A percentile compares a stretch with the other conserved stretches of the same genome.
Evolutionary conservation across 2,113 vertebrate genomes (phyloP).

Genomic region (Onychorhynchus coronatus): DNA sequence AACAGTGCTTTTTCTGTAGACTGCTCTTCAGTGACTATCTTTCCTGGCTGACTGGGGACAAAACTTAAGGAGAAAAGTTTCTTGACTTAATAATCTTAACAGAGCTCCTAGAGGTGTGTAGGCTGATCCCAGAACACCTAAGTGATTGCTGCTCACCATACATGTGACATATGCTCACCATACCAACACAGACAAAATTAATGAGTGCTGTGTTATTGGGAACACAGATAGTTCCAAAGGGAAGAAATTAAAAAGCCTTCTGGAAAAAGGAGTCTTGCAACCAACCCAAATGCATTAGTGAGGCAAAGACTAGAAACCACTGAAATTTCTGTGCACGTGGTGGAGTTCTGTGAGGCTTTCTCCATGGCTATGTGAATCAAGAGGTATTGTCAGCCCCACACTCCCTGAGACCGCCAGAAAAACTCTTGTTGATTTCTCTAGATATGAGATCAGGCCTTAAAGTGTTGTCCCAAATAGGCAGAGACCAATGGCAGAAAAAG

Average conservation of each 20-base stretch:
- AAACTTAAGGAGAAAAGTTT: background rate
- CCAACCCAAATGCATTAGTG: background rate
- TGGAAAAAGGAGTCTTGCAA: background rate
- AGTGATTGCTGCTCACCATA: background rate
- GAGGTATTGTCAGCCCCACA: background rate
- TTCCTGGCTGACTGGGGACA: background rate
- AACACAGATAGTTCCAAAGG: background rate
- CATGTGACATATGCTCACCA: no score
- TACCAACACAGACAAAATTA: background rate
- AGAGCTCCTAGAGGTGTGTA: background rate
- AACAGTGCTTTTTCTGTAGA: background rate
- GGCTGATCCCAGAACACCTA: background rate
- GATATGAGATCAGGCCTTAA: background rate
- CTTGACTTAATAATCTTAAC: background rate
- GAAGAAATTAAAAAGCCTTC: background rate
- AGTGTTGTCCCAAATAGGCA: background rate
- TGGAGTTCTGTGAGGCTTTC: background rate
- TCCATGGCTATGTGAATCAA: background rate
- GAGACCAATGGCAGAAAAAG: background rate
- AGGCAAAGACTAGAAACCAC: background rate
- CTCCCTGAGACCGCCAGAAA: background rate
- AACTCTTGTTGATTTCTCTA: background rate
- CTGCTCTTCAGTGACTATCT: background rate
- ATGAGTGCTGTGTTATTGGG: background rate
- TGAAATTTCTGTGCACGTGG: background rate